Base-by-base conservation (phyloP, 2,888 invertebrate species). In the Acrobasis consociella region DNA sequence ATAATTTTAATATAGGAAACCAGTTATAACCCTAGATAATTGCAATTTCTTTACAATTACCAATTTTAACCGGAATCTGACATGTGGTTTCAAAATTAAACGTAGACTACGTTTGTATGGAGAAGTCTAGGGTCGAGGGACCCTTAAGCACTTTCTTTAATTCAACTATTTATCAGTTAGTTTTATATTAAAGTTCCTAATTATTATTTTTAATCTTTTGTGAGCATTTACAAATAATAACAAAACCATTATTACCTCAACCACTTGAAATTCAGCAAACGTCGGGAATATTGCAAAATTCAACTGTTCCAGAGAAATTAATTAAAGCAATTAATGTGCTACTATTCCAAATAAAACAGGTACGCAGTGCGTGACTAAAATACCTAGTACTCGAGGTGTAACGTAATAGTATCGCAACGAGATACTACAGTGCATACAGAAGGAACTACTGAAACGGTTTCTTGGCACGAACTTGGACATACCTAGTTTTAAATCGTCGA, bases 351-450 rank as follows among this genome's bases (percentile, higher is more conserved):
- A 60, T 38, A 60, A 38, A 64, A 46, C 51, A 58, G 46, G 22
- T 55, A 49, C 38, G 9, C 15, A 58, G 56, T 61, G 61, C 60
- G 62, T 55, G 64, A 62, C 55, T 64, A 58, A 63, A 63, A 63
- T 64, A 67, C 60, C 58, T 60, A 65, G 59, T 56, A 59, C 66
- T 66, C 59, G 66, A 67, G 68, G 66, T 71, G 65, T 70, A 69
- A 69, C 65, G 68, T 75, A 75, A 78, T 75, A 74, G 72, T 72
- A 64, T 69, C 65, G 65, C 64, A 67, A 82, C 67, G 77, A 81
- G 72, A 80, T 82, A 76, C 73, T 70, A 71, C 68, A 64, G 68
- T 72, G 72, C 73, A 75, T 72, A 72, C 71, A 70, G 67, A 68
- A 69, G 62, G 50, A 64, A 59, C 52, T n/a, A 51, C 60, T 50